These are phyloP conservation scores for Beaufortia kweichowensis DNA, from an alignment of 2,113 vertebrate species.

Conservation along the genomic window DNA sequence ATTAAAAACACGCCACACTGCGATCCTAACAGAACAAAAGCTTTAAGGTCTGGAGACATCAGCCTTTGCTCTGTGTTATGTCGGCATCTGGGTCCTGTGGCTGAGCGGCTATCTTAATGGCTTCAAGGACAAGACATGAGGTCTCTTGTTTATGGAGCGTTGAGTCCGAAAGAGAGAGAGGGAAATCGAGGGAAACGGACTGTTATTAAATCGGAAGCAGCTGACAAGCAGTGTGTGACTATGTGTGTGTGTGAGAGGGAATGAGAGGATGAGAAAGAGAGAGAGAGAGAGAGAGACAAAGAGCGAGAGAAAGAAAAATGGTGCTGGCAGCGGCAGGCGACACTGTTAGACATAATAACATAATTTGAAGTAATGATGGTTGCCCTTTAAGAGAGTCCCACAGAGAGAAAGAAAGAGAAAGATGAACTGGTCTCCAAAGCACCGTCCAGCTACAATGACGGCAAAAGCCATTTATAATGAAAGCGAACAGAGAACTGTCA, in stretches of 20 bases:
- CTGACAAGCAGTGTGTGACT: conserved; percentile 25
- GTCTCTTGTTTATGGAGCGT: background rate
- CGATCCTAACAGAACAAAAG: conserved; percentile 25
- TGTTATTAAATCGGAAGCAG: conserved; percentile 50
- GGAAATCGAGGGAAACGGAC: conserved; percentile 24
- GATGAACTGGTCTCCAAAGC: conserved; percentile 36
- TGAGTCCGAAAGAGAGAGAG: background rate
- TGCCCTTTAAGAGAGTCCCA: conserved; percentile 53
- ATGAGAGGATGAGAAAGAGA: conserved; percentile 29
- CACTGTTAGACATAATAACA: conserved; percentile 59
- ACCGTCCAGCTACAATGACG: conserved; percentile 34
- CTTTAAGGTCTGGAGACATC: conserved; percentile 7
- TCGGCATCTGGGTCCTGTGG: conserved; percentile 20
- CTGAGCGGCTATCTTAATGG: conserved; percentile 14
- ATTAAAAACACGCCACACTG: conserved; percentile 27
- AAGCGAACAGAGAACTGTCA: conserved; percentile 5
- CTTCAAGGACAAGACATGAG: conserved; percentile 42
- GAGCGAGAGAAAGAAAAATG: conserved; percentile 7
- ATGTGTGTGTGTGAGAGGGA: conserved; percentile 27
- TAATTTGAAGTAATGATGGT: conserved; percentile 63
- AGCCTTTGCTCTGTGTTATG: conserved; percentile 8
- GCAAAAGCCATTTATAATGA: conserved; percentile 43
- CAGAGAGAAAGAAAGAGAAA: conserved; percentile 9
- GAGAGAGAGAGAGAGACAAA: background rate
- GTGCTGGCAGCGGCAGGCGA: conserved; percentile 42